These are phyloP conservation scores for Allobates femoralis DNA, from an alignment of 2,797 vertebrate genomes.

Conservation along the genomic window DNA sequence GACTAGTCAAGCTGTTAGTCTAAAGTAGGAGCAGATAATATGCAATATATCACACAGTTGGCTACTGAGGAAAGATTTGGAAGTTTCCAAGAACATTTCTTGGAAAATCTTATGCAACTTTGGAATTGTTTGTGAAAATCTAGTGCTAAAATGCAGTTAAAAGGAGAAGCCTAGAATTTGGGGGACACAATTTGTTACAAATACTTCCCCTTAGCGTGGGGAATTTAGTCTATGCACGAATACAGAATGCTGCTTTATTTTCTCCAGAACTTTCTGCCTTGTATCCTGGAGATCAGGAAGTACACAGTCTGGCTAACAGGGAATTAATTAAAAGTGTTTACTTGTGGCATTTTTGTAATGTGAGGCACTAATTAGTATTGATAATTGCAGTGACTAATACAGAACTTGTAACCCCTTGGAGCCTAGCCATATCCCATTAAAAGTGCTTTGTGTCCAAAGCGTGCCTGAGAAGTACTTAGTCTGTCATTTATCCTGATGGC, in stretches of 20 bases:
- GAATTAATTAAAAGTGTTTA: conserved; percentile 64
- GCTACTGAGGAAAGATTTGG: neutral
- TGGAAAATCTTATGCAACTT: neutral
- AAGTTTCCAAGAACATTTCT: neutral
- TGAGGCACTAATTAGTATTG: conserved; percentile 64
- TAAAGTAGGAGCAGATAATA: neutral
- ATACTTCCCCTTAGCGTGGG: neutral
- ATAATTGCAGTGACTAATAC: conserved; percentile 63
- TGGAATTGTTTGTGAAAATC: neutral
- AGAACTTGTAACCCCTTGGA: conserved; percentile 60
- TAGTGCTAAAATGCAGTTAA: neutral
- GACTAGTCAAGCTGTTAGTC: neutral
- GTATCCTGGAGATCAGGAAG: conserved; percentile 51
- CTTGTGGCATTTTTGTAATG: conserved; percentile 62
- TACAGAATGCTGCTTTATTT: conserved; percentile 14
- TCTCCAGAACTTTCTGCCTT: conserved; percentile 39
- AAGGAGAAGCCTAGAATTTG: neutral
- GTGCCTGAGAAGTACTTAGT: conserved; percentile 48
- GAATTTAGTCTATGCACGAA: neutral
- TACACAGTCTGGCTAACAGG: conserved; percentile 54
- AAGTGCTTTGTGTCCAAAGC: conserved; percentile 53
- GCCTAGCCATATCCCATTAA: conserved; percentile 61
- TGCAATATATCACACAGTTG: neutral
- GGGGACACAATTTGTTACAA: neutral
- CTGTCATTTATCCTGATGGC: conserved; percentile 56